Conservation (phyloP, 2,888 invertebrate species). For the Oscheius sp. region DNA sequence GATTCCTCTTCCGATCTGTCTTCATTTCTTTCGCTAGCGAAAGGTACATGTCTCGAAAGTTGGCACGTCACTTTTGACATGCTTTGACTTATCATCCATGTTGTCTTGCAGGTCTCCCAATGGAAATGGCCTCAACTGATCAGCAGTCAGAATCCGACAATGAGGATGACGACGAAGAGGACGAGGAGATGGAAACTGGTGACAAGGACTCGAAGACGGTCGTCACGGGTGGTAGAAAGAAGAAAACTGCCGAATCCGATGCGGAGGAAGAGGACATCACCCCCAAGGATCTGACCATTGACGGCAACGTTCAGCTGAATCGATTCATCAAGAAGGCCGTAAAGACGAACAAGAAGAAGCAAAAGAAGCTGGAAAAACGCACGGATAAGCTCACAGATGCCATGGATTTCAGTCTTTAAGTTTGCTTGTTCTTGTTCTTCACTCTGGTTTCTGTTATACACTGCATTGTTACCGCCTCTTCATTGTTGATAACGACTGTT, state of each 20-base stretch:
- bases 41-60: too few species aligned
- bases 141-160: neutral
- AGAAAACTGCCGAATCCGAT: constrained; percentile 47
- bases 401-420: constrained; percentile 24
- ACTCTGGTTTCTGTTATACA: neutral
- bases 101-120: constrained; percentile 28
- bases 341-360: constrained; percentile 67
- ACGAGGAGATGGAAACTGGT: constrained; percentile 61
- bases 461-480: too few species aligned
- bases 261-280: constrained; percentile 49
- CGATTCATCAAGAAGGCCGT: constrained; percentile 66
- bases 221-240: constrained; percentile 52
- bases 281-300: constrained; percentile 60
- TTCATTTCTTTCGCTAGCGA: too few species aligned
- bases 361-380: constrained; percentile 47
- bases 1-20: too few species aligned
- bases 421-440: constrained; percentile 23
- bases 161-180: constrained; percentile 44
- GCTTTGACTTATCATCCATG: neutral
- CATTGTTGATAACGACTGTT: too few species aligned
- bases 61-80: neutral
- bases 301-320: constrained; percentile 68
- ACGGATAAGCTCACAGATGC: constrained; percentile 32
- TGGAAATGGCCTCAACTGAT: constrained; percentile 4
- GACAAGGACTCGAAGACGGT: constrained; percentile 43